Evolutionary conservation across 1,140 invertebrate genomes (phyloP).

Genomic region (Dufourea novaeangliae): DNA sequence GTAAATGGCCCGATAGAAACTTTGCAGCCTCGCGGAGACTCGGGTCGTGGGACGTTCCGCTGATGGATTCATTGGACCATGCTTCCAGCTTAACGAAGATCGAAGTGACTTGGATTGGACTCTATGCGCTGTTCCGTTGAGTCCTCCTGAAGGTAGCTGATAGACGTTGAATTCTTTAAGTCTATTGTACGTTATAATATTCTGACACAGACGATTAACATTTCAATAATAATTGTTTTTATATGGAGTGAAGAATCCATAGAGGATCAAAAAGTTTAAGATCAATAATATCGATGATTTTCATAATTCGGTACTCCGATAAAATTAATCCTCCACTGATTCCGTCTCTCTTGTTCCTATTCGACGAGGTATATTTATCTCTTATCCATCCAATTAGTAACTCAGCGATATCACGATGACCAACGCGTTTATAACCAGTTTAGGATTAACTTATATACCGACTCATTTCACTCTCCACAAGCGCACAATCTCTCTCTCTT

Average conservation of each 20-base stretch:
- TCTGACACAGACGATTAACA: too few species aligned
- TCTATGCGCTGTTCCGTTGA: neutral
- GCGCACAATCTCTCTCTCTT: neutral
- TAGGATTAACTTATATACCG: slow-evolving; percentile 68
- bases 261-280: too few species aligned
- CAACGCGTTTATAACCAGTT: slow-evolving; percentile 68
- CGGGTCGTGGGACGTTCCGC: neutral
- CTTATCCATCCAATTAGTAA: slow-evolving; percentile 72
- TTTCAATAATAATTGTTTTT: too few species aligned
- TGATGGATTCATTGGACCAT: slow-evolving; percentile 18
- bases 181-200: too few species aligned
- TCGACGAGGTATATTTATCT: slow-evolving; percentile 64
- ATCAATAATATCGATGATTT: slow-evolving; percentile 20
- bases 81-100: slow-evolving; percentile 17
- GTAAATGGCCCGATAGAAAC: slow-evolving; percentile 56
- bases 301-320: slow-evolving; percentile 3
- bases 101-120: neutral
- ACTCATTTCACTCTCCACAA: neutral
- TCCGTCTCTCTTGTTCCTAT: neutral
- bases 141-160: too few species aligned
- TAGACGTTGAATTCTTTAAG: too few species aligned
- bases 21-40: neutral
- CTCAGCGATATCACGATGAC: slow-evolving; percentile 68
- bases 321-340: slow-evolving; percentile 29
- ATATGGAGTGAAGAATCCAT: too few species aligned